Percentiles rank a stretch among this genome's conserved stretches.
Conservation (phyloP, 2,888 invertebrate genomes). For the Drosophila prolongata region DNA sequence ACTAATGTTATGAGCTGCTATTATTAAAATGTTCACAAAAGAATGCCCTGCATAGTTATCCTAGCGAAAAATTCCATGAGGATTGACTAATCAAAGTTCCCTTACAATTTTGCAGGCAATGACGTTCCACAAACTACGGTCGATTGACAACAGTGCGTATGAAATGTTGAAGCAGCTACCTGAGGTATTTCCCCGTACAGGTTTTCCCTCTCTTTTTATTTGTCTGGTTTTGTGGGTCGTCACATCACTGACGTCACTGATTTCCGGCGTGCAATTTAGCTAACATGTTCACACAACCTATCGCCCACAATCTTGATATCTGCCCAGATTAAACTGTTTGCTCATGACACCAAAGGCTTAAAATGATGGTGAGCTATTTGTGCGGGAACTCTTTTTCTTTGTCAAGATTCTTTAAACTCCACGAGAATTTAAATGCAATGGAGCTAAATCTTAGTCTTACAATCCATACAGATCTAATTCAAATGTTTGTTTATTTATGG, state of each 20-base stretch:
- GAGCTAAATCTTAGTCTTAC: too few species aligned
- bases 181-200: conserved; percentile 10
- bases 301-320: conserved; percentile 13
- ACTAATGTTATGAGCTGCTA: too few species aligned
- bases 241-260: conserved; percentile 38
- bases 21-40: too few species aligned
- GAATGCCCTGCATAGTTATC: too few species aligned
- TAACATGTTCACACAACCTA: conserved; percentile 16
- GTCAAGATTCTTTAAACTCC: too few species aligned
- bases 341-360: conserved; percentile 14
- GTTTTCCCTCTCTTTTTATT: conserved; percentile 8
- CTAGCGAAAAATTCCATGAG: too few species aligned
- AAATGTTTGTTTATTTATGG: too few species aligned
- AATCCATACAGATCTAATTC: too few species aligned
- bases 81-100: neutral
- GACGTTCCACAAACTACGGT: neutral
- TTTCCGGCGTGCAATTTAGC: conserved; percentile 31
- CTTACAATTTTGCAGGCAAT: neutral
- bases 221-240: conserved; percentile 1
- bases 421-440: too few species aligned
- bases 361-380: neutral
- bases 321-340: conserved; percentile 14
- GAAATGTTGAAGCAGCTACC: conserved; percentile 1
- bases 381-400: neutral
- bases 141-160: neutral